A percentile compares a stretch with the other conserved stretches of the same genome.
These are phyloP conservation scores for Vidua chalybeata DNA, from an alignment of 2,113 vertebrate species.

Conservation along the genomic window DNA sequence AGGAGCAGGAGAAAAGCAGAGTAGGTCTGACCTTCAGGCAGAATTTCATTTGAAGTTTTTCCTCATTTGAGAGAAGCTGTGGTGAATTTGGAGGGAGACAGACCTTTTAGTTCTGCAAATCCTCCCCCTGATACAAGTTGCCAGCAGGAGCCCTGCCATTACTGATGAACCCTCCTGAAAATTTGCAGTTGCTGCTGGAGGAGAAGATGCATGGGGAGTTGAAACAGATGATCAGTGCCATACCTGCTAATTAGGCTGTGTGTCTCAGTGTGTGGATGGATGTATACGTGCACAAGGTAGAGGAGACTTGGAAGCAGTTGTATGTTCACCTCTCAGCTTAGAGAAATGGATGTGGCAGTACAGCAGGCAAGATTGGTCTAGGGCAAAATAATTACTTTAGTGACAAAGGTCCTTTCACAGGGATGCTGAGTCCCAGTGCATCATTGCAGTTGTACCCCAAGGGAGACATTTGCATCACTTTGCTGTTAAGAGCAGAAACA, in stretches of 20 bases:
- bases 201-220: background rate
- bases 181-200: background rate
- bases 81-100: background rate
- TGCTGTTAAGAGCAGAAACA: background rate
- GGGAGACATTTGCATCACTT: background rate
- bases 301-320: background rate
- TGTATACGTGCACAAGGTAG: background rate
- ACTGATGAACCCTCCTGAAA: background rate
- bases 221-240: background rate
- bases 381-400: background rate
- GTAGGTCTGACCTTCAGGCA: conserved; percentile 26
- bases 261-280: background rate
- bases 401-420: background rate
- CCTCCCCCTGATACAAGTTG: background rate
- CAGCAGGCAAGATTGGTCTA: background rate
- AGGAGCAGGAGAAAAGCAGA: background rate
- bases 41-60: background rate
- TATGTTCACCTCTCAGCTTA: background rate
- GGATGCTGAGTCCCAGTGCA: background rate
- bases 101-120: conserved; percentile 3
- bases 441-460: background rate
- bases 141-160: background rate
- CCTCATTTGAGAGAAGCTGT: background rate
- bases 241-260: background rate
- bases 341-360: background rate